phyloP scores from a whole-genome alignment of 2,113 vertebrate species.

The Mirza zaza region DNA sequence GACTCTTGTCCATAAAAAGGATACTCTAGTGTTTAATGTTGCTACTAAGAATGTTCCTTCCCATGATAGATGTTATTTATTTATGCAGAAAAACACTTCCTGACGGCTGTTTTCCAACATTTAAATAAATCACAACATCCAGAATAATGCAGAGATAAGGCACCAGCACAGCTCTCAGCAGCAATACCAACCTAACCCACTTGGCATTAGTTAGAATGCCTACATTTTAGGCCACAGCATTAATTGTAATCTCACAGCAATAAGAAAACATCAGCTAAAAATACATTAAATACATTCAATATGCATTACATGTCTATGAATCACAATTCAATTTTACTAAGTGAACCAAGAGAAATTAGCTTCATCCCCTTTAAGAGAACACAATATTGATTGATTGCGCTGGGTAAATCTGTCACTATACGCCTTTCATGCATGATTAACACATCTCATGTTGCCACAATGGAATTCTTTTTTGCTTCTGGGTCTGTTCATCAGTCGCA shows the following conservation, averaged over 20 bases:
- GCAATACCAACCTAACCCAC: constrained; percentile 82
- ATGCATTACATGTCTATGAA: constrained; percentile 78
- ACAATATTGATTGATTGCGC: constrained; percentile 46
- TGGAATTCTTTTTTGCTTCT: constrained; percentile 56
- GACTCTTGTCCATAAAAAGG: neutral
- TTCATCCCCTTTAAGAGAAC: constrained; percentile 75
- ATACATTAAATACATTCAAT: constrained; percentile 82
- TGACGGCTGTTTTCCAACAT: constrained; percentile 86
- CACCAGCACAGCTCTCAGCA: constrained; percentile 82
- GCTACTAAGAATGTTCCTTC: neutral
- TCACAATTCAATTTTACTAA: constrained; percentile 75
- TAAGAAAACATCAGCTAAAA: constrained; percentile 85
- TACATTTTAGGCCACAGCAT: constrained; percentile 52
- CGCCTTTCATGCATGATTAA: constrained; percentile 57
- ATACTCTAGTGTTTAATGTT: neutral
- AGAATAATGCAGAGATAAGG: constrained; percentile 82
- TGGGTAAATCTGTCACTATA: neutral
- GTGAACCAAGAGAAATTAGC: constrained; percentile 76
- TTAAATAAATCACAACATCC: constrained; percentile 85
- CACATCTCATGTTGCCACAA: constrained; percentile 19
- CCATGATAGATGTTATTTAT: constrained; percentile 89
- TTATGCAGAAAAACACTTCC: constrained; percentile 92
- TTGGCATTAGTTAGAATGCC: constrained; percentile 66
- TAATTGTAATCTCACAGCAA: constrained; percentile 70
- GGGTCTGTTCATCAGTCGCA: constrained; percentile 51